phyloP scores from a whole-genome alignment of 2,113 vertebrate species.

The Grus americana region DNA sequence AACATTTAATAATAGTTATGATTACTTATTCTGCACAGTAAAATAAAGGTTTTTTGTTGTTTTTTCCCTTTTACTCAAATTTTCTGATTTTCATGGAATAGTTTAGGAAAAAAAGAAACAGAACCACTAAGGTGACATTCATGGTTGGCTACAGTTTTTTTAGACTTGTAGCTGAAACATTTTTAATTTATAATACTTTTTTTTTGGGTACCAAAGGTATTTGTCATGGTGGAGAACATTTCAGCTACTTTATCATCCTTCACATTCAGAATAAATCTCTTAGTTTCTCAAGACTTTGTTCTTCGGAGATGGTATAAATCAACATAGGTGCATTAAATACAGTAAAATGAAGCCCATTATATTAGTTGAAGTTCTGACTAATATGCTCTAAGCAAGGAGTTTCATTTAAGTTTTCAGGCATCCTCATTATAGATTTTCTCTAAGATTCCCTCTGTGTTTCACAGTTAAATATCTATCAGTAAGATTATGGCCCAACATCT shows the following conservation, averaged over 20 bases:
- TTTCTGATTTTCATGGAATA: neutral
- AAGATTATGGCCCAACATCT: neutral
- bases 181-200: neutral
- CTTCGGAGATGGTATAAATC: neutral
- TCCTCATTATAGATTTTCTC: neutral
- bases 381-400: neutral
- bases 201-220: neutral
- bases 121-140: neutral
- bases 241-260: neutral
- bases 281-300: neutral
- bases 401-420: neutral
- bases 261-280: neutral
- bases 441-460: neutral
- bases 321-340: neutral
- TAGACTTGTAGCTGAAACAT: neutral
- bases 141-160: neutral
- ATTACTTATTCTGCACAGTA: neutral
- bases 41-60: neutral
- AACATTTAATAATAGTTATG: neutral
- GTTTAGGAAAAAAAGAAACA: neutral
- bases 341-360: neutral
- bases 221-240: neutral
- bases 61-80: neutral
- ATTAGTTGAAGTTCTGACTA: neutral
- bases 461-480: neutral